phyloP scores from a whole-genome alignment of 1,140 invertebrate species.

The Trichogramma pretiosum region DNA sequence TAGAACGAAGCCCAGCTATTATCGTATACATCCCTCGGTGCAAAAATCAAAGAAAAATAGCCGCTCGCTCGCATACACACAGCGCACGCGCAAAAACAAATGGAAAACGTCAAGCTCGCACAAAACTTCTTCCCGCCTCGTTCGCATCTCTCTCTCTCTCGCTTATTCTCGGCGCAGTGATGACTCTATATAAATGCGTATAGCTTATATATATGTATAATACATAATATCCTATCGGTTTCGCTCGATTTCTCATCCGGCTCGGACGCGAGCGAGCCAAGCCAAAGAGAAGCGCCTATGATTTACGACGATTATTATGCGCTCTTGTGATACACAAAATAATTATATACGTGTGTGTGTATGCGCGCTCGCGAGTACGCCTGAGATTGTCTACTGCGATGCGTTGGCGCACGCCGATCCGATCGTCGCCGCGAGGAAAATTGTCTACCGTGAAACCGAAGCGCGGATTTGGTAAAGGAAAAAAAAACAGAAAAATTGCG shows the following conservation, averaged over 20 bases:
- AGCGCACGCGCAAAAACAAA: slow-evolving; percentile 7
- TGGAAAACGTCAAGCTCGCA: slow-evolving; percentile 14
- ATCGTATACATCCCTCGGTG: no score
- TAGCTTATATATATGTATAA: no score
- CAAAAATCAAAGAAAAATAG: background rate
- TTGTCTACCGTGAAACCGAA: background rate
- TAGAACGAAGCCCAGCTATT: no score
- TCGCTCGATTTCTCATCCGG: slow-evolving; percentile 40
- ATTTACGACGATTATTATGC: slow-evolving; percentile 44
- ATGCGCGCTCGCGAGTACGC: slow-evolving; percentile 10
- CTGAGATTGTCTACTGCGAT: slow-evolving; percentile 37
- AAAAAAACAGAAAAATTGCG: slow-evolving; percentile 1
- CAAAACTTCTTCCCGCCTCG: slow-evolving; percentile 4
- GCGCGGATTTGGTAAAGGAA: no score
- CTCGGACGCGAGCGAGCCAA: slow-evolving; percentile 9
- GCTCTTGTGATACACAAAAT: background rate
- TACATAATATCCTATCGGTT: no score
- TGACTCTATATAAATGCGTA: slow-evolving; percentile 45
- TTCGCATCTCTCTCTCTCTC: slow-evolving; percentile 3
- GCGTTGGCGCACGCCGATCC: slow-evolving; percentile 20
- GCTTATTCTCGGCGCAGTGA: slow-evolving; percentile 33
- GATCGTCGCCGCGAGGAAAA: slow-evolving; percentile 20
- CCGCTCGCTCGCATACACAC: background rate
- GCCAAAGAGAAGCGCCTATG: slow-evolving; percentile 43
- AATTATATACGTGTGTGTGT: background rate